Base-by-base conservation (phyloP, 2,113 vertebrate species). In the Phycodurus eques region DNA sequence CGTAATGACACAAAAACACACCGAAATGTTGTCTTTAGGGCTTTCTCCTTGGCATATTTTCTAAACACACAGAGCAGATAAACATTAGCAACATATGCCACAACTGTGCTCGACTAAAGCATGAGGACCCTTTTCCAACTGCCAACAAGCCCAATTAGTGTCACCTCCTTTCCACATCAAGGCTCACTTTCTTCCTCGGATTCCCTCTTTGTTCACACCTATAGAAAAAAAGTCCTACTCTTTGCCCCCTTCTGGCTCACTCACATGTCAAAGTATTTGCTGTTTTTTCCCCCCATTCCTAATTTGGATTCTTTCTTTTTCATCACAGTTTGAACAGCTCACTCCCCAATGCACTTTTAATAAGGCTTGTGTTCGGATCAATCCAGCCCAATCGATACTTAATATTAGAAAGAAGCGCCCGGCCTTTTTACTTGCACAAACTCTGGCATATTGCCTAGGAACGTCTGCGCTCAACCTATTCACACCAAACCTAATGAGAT, bases 401-500 rank as follows among this genome's bases (percentile, higher is more conserved):
- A 88, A 91, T 91, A 91, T 91, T 84, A 88, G 90, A 88, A 86
- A 86, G 85, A 87, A 83, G 83, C 75, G 44, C 75, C 9, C 83
- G 87, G 88, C 83, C 82, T 86, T 90, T 59, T 87, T 83, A 83
- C 81, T 78, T 3, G 76, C 83, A 87, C 82, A 75, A 85, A 86
- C 87, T 80, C 86, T 82, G 76, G 79, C 79, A 68, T 74, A 88
- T 87, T 76, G 54, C 87, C 81, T 80, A 83, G 85, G 88, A 81
- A 81, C 80, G 66, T 80, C 85, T 88, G 82, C 54, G 51, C 69
- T 90, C 86, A 89, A 89, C 85, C 84, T 81, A 74, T 85, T 90
- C 89, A 83, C 83, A 85, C 80, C 78, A 42, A 82, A 81, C 73
- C 80, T 91, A 91, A 91, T 91, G 86, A 91, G 82, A 90, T 90